phyloP scores from a whole-genome alignment of 2,888 invertebrate species.

The Lucinisca nassula region DNA sequence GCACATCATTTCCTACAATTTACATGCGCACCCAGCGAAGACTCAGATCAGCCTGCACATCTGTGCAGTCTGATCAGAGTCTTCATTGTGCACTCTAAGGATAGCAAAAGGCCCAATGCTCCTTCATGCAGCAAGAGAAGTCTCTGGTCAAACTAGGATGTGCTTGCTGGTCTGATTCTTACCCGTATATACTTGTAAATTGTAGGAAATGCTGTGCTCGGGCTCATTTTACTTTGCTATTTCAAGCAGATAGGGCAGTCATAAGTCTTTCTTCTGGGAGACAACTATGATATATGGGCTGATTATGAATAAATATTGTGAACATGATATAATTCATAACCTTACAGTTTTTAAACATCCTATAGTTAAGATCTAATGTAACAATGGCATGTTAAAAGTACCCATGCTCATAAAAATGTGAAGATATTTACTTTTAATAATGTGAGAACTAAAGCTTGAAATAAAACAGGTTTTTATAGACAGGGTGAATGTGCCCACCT shows the following conservation, averaged over 20 bases:
- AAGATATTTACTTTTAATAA: neutral
- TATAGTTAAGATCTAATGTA: neutral
- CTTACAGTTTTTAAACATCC: neutral
- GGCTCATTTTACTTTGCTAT: neutral
- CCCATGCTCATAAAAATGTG: slow-evolving; percentile 4
- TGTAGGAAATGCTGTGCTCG: no score
- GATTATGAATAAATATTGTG: slow-evolving; percentile 5
- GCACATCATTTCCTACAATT: no score
- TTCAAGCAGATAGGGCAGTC: neutral
- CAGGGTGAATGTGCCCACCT: no score
- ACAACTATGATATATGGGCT: neutral
- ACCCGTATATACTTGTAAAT: no score
- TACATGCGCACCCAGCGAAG: neutral
- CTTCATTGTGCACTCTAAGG: neutral
- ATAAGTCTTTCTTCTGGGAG: neutral
- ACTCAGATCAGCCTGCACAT: neutral
- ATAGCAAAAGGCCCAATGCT: neutral
- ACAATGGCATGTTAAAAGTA: slow-evolving; percentile 8
- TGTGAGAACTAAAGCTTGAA: neutral
- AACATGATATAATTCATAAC: slow-evolving; percentile 15
- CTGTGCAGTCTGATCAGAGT: neutral
- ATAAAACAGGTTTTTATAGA: neutral
- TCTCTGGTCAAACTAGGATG: no score
- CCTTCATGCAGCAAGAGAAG: no score
- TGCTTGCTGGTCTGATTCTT: no score